phyloP scores from a whole-genome alignment of 2,113 vertebrate species.

The Platysteira castanea region DNA sequence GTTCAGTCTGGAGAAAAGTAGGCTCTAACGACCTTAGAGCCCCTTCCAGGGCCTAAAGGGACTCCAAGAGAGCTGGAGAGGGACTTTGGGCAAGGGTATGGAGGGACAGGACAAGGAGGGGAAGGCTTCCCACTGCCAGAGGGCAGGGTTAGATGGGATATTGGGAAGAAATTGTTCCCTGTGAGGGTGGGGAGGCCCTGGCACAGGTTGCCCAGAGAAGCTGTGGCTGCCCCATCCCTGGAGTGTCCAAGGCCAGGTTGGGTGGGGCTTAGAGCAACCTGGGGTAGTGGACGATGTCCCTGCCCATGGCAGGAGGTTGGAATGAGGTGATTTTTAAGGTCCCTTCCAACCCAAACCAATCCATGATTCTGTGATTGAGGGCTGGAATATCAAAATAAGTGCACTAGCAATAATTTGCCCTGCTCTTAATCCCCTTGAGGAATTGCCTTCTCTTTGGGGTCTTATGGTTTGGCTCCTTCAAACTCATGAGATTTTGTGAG shows the following conservation, averaged over 20 bases:
- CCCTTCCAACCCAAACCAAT: neutral
- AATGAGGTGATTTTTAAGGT: neutral
- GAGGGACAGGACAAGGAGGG: neutral
- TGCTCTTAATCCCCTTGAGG: neutral
- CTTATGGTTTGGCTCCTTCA: neutral
- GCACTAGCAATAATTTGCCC: neutral
- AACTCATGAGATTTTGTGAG: neutral
- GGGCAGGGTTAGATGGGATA: neutral
- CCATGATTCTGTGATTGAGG: neutral
- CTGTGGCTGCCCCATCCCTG: no score
- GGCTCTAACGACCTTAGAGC: neutral
- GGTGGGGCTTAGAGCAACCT: rapidly evolving
- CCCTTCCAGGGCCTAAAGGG: neutral
- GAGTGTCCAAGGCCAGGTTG: neutral
- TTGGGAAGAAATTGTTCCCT: neutral
- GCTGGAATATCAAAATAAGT: neutral
- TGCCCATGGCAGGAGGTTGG: neutral
- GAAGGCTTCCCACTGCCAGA: neutral
- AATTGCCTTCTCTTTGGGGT: neutral
- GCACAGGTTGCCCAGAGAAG: neutral
- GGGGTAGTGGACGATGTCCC: neutral
- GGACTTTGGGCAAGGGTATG: rapidly evolving
- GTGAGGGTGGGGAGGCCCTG: neutral
- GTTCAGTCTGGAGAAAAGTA: neutral
- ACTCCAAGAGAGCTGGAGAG: neutral